phyloP scores from a whole-genome alignment of 2,888 invertebrate species.

The Dryococelus australis region DNA sequence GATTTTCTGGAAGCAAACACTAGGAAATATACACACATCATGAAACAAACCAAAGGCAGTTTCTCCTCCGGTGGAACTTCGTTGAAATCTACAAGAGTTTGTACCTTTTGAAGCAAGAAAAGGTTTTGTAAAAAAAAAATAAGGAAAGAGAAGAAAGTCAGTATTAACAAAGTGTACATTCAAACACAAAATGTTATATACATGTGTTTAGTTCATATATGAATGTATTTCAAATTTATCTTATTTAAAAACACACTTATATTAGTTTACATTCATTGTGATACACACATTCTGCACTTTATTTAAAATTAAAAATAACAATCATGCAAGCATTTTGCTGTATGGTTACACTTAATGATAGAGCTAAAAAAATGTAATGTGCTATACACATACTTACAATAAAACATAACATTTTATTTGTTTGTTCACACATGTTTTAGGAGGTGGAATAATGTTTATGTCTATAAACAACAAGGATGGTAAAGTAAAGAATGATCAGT shows the following conservation, averaged over 20 bases:
- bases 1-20: conserved; percentile 33
- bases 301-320: background rate
- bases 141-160: conserved; percentile 40
- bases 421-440: background rate
- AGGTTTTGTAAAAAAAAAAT: conserved; percentile 33
- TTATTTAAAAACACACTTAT: background rate
- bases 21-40: conserved; percentile 37
- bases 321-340: background rate
- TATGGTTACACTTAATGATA: background rate
- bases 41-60: conserved; percentile 78
- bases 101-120: conserved; percentile 65
- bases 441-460: background rate
- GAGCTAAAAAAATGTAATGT: background rate
- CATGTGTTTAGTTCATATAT: background rate
- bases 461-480: background rate
- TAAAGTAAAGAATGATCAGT: background rate
- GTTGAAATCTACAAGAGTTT: conserved; percentile 89
- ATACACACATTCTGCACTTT: background rate
- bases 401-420: background rate
- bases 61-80: conserved; percentile 88
- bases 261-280: background rate
- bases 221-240: background rate
- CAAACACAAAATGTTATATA: conserved; percentile 20
- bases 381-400: background rate
- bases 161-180: conserved; percentile 34